Percentiles rank a stretch among this genome's conserved stretches.
Evolutionary conservation across 1,140 invertebrate genomes (phyloP).

Genomic region (Amyelois transitella): DNA sequence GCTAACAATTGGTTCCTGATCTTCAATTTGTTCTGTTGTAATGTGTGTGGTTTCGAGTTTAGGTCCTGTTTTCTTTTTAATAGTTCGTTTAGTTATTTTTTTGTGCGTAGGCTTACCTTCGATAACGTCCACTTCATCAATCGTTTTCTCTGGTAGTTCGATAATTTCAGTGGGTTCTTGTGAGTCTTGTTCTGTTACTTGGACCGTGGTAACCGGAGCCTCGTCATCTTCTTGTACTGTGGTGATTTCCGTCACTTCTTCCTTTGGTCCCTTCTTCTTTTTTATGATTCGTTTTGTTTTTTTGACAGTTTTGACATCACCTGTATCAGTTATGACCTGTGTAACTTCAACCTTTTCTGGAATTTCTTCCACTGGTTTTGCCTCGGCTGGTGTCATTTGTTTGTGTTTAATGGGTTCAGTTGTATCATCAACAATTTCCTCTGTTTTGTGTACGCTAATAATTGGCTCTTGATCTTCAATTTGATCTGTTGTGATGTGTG

Average conservation of each 20-base stretch:
- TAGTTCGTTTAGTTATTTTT: slow-evolving; percentile 45
- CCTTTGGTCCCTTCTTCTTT: slow-evolving; percentile 25
- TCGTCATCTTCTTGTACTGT: slow-evolving; percentile 32
- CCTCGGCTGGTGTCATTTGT: slow-evolving; percentile 26
- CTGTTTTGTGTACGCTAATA: slow-evolving; percentile 28
- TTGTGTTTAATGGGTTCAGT: slow-evolving; percentile 6
- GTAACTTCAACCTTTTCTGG: slow-evolving; percentile 30
- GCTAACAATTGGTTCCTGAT: too few species aligned
- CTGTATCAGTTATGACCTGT: slow-evolving; percentile 17
- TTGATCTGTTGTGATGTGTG: slow-evolving; percentile 23
- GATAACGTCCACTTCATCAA: too few species aligned
- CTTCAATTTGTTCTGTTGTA: too few species aligned
- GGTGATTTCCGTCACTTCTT: slow-evolving; percentile 29
- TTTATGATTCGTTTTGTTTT: slow-evolving; percentile 30
- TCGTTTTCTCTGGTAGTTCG: slow-evolving; percentile 10
- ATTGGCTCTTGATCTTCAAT: slow-evolving; percentile 21
- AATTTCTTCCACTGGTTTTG: slow-evolving; percentile 23
- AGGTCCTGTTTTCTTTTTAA: slow-evolving; percentile 38
- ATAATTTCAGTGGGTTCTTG: slow-evolving; percentile 21
- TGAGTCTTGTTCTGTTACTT: slow-evolving; percentile 25
- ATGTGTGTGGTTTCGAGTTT: slow-evolving; percentile 43
- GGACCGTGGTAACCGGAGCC: slow-evolving; percentile 15
- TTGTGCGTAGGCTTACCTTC: slow-evolving; percentile 46
- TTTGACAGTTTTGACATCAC: slow-evolving; percentile 17
- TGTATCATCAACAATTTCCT: slow-evolving; percentile 15